A percentile compares a stretch with the other conserved stretches of the same genome.
These are phyloP conservation scores for Actinostola sp. DNA, from an alignment of 92 coral and sea anemone genomes.

Conservation along the genomic window DNA sequence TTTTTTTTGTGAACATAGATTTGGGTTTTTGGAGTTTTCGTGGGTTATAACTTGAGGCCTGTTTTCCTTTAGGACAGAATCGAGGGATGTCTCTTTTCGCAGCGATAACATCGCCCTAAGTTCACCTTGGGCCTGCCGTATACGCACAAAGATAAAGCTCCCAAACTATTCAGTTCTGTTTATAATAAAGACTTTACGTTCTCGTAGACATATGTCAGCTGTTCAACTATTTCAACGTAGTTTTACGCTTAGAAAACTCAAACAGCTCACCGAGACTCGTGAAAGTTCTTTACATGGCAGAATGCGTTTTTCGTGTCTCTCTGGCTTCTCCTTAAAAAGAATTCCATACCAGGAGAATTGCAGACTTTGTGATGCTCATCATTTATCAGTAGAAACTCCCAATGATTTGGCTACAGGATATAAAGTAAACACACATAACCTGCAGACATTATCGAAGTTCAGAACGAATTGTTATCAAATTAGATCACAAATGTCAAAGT, in stretches of 20 bases:
- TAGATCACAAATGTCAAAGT: background rate
- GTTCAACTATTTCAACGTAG: background rate
- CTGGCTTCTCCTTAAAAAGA: too few species aligned
- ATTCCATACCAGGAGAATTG: background rate
- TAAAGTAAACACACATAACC: slow-evolving; percentile 23
- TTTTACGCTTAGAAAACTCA: background rate
- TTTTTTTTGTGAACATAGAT: background rate
- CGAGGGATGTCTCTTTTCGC: slow-evolving; percentile 9
- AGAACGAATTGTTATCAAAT: background rate
- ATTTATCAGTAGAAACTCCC: background rate
- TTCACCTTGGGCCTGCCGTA: slow-evolving; percentile 19
- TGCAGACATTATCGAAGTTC: background rate
- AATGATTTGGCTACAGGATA: slow-evolving; percentile 11
- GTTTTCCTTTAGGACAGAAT: background rate
- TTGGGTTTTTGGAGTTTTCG: background rate
- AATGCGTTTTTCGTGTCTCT: background rate
- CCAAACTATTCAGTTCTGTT: slow-evolving; percentile 4
- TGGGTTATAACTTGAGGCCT: background rate
- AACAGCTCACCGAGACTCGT: too few species aligned
- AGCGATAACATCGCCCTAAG: slow-evolving; percentile 23
- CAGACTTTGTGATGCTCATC: background rate
- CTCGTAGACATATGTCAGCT: background rate
- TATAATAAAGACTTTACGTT: background rate
- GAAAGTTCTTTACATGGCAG: background rate
- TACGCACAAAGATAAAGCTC: background rate